Evolutionary conservation across 2,888 invertebrate genomes (phyloP).

Genomic region (Cephus pulcher): DNA sequence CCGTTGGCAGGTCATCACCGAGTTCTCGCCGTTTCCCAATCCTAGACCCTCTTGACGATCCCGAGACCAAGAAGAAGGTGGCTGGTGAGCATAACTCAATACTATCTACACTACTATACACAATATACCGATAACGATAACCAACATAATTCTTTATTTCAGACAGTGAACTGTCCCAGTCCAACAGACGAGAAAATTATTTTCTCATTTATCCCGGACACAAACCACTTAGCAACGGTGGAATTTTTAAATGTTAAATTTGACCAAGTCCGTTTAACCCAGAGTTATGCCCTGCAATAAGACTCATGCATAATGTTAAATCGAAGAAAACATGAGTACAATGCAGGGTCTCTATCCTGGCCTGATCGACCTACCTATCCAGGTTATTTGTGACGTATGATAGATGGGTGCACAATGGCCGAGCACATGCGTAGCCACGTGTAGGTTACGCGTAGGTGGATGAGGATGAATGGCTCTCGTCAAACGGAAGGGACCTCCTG

Average conservation of each 20-base stretch:
- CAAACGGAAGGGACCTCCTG: slow-evolving; percentile 66
- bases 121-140: not conserved
- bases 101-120: not conserved
- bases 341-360: slow-evolving; percentile 1
- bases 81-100: not conserved
- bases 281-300: not conserved
- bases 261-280: not conserved
- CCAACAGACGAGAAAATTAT: not conserved
- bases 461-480: slow-evolving; percentile 66
- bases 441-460: slow-evolving; percentile 62
- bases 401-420: slow-evolving; percentile 59
- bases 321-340: not conserved
- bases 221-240: not conserved
- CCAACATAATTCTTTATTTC: not conserved
- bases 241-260: not conserved
- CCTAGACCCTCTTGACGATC: slow-evolving; percentile 37
- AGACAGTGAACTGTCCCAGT: not conserved
- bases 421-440: slow-evolving; percentile 46
- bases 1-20: slow-evolving; percentile 63
- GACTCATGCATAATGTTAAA: not conserved
- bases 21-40: slow-evolving; percentile 11
- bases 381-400: slow-evolving; percentile 58
- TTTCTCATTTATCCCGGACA: not conserved
- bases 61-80: not conserved
- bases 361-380: slow-evolving; percentile 16